Conservation (phyloP, 2,888 invertebrate species). For the Chaitophorus viminalis region DNA sequence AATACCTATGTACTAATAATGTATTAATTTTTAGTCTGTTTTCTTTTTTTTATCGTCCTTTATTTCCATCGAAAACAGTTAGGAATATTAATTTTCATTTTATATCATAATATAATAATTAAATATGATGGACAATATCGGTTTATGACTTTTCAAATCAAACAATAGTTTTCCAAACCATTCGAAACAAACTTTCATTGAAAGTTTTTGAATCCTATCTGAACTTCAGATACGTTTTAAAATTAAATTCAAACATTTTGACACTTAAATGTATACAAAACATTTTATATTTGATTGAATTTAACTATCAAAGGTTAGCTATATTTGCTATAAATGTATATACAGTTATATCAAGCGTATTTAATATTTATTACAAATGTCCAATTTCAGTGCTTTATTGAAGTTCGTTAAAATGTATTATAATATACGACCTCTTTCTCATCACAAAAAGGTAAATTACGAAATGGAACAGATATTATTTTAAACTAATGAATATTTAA, state of each 20-base stretch:
- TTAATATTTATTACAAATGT: conserved; percentile 18
- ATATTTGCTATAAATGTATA: no score
- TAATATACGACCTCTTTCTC: not conserved
- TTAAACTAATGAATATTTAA: not conserved
- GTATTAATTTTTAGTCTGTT: conserved; percentile 26
- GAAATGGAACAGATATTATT: not conserved
- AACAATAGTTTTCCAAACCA: not conserved
- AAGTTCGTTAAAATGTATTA: not conserved
- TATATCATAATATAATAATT: not conserved
- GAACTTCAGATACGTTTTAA: not conserved
- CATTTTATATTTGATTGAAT: not conserved
- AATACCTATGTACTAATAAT: not conserved
- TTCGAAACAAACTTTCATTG: not conserved
- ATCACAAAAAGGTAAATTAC: conserved; percentile 1
- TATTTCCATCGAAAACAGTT: not conserved
- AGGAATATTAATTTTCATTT: not conserved
- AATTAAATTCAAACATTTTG: not conserved
- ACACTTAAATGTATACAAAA: not conserved
- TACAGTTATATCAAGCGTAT: no score
- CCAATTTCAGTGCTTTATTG: not conserved
- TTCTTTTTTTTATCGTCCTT: not conserved
- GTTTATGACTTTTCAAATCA: not conserved
- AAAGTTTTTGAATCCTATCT: not conserved
- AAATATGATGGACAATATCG: not conserved
- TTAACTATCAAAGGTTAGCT: conserved; percentile 1